Evolutionary conservation across 1,140 invertebrate species (phyloP), one percentile per base, ranked within the genome.

Genomic region (Heliconius eleuchia): DNA sequence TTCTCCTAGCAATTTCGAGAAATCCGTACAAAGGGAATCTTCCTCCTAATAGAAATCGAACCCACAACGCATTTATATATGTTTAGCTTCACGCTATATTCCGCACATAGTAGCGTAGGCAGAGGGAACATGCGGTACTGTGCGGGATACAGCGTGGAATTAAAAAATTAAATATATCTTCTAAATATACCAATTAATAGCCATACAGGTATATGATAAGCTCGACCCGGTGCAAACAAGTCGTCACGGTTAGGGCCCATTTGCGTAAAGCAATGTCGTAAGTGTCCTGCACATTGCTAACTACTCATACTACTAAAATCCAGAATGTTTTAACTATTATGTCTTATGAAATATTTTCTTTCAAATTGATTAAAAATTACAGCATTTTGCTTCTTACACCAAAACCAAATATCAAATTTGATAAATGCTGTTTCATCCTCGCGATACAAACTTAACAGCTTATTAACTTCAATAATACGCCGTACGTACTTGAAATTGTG

Each of bases 241-340:
- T 73, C 71, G 76, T 78, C 76, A 78, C 52, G 76, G 76, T 52
- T 73, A 78, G 71, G 76, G 71, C 23, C 34, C n/a, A 55, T 70
- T 78, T 78, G 70, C 76, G 71, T 46, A 73, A 78, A 55, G 9
- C 16, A 18, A 16, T 78, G 76, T 78, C 71, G 76, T 71, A 78
- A 78, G 71, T 78, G 50, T 78, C 76, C 76, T 73, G 71, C 71
- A 46, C 46, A 55, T 71, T 71, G 37, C 71, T 71, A 39, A 71
- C 39, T 71, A 71, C 34, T 27, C 60, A 16, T 39, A 39, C 71
- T 39, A 1, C 34, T 30, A 16, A 1, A 71, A 19, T 23, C 23
- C 23, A 23, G 23, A 23, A 23, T 23, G 23, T 23, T 23, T 23
- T 23, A 23, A 23, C 23, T 23, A 23, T n/a, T 55, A 55, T 0